Conservation (phyloP, 2,888 invertebrate species). For the Cantharis lateralis region DNA sequence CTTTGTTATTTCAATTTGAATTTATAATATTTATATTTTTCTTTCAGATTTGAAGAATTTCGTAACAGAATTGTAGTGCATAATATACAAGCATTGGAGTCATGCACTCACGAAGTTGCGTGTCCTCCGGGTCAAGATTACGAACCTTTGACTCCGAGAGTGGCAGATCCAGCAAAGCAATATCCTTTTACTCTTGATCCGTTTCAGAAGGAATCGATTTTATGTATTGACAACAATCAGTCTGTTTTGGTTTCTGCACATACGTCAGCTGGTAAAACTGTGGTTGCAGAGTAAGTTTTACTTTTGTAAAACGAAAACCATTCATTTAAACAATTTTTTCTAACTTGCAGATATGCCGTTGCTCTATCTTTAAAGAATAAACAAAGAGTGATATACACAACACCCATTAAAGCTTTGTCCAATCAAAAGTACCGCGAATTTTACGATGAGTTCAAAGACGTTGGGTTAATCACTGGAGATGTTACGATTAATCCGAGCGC, state of each 20-base stretch:
- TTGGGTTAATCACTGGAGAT: slow-evolving; percentile 97
- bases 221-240: slow-evolving; percentile 97
- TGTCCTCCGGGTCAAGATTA: slow-evolving; percentile 88
- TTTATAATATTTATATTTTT: not conserved
- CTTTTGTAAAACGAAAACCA: not conserved
- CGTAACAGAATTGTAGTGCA: slow-evolving; percentile 85
- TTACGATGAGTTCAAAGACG: slow-evolving; percentile 95
- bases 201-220: slow-evolving; percentile 95
- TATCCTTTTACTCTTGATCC: slow-evolving; percentile 96
- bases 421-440: slow-evolving; percentile 99
- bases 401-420: slow-evolving; percentile 98
- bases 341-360: slow-evolving; percentile 79
- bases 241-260: slow-evolving; percentile 99
- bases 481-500: slow-evolving; percentile 99
- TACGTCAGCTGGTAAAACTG: slow-evolving; percentile 99
- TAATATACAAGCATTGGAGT: slow-evolving; percentile 86
- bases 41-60: slow-evolving; percentile 72
- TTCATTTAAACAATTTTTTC: not conserved
- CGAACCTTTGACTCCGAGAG: slow-evolving; percentile 61
- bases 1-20: too few relatives aligned
- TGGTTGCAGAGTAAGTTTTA: slow-evolving; percentile 90
- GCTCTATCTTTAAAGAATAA: slow-evolving; percentile 91
- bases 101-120: slow-evolving; percentile 96
- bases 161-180: slow-evolving; percentile 81
- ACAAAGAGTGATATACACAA: slow-evolving; percentile 98